These are phyloP conservation scores for Daboia siamensis DNA, from an alignment of 2,113 vertebrate genomes.

Conservation along the genomic window DNA sequence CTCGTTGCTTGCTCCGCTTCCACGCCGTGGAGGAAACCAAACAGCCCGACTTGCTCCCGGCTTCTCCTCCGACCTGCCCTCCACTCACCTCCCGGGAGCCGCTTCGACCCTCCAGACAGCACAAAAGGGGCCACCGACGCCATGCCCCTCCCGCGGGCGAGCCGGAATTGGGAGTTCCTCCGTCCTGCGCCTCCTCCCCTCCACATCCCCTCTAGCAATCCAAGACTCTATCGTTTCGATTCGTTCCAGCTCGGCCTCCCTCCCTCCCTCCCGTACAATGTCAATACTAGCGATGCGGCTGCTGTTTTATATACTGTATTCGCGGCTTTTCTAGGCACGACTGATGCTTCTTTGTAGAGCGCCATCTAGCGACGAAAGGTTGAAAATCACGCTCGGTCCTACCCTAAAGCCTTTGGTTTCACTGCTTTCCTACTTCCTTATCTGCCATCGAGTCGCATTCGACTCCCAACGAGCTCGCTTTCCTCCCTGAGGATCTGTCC, in stretches of 20 bases:
- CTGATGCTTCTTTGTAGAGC: not conserved
- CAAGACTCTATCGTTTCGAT: not conserved
- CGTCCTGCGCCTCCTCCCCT: not conserved
- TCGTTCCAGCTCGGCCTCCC: not conserved
- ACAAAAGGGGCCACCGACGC: not conserved
- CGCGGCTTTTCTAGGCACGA: too few species aligned
- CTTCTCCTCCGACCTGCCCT: not conserved
- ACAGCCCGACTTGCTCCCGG: too few species aligned
- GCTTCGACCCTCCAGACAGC: fast-evolving
- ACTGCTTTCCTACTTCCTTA: not conserved
- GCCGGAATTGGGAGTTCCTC: not conserved
- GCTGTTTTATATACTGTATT: too few species aligned
- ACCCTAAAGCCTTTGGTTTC: too few species aligned
- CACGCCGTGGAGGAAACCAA: too few species aligned
- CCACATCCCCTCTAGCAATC: not conserved
- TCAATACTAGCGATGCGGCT: too few species aligned
- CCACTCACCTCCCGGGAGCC: not conserved
- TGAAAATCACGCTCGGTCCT: not conserved
- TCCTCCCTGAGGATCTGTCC: not conserved
- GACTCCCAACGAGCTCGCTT: not conserved
- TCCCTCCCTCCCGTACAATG: too few species aligned
- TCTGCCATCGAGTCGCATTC: not conserved
- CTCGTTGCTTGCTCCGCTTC: too few species aligned
- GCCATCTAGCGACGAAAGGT: not conserved
- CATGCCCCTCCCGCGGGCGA: not conserved